Percentiles rank a stretch among this genome's conserved stretches.
These are phyloP conservation scores for Pygoscelis adeliae DNA, from an alignment of 2,113 vertebrate genomes.

Conservation along the genomic window DNA sequence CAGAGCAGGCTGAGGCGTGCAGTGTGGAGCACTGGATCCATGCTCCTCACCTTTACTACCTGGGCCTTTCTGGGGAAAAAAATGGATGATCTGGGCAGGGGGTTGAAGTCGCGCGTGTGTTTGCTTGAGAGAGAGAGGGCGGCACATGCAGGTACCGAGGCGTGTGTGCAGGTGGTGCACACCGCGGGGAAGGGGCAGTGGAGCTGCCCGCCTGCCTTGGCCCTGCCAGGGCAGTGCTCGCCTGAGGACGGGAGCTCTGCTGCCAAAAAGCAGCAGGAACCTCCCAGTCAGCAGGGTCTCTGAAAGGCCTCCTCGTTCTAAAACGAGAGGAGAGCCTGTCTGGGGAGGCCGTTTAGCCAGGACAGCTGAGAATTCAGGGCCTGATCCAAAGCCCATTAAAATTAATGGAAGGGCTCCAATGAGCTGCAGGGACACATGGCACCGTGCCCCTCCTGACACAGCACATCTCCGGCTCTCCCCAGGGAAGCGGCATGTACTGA, in stretches of 20 bases:
- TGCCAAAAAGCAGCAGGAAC: neutral
- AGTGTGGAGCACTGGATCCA: neutral
- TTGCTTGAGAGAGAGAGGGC: neutral
- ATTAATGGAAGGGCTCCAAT: conserved; percentile 30
- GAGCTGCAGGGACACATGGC: neutral
- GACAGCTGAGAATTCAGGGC: conserved; percentile 60
- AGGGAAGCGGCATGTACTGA: fast-evolving
- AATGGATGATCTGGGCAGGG: neutral
- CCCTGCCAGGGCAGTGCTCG: fast-evolving
- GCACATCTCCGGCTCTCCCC: neutral
- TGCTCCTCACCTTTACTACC: neutral
- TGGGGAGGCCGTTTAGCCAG: neutral
- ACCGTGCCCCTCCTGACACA: neutral
- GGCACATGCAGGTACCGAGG: neutral
- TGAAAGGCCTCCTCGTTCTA: neutral
- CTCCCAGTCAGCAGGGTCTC: neutral
- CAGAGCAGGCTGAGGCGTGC: fast-evolving
- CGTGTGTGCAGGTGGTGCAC: neutral
- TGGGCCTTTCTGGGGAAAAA: neutral
- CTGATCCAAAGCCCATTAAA: conserved; percentile 50
- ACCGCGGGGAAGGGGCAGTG: fast-evolving
- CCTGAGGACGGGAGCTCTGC: neutral
- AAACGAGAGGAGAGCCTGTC: neutral
- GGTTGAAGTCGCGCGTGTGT: neutral
- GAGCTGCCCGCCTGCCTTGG: neutral